Base-by-base conservation (phyloP, 2,113 vertebrate species). In the Anarhynchus alexandrinus region DNA sequence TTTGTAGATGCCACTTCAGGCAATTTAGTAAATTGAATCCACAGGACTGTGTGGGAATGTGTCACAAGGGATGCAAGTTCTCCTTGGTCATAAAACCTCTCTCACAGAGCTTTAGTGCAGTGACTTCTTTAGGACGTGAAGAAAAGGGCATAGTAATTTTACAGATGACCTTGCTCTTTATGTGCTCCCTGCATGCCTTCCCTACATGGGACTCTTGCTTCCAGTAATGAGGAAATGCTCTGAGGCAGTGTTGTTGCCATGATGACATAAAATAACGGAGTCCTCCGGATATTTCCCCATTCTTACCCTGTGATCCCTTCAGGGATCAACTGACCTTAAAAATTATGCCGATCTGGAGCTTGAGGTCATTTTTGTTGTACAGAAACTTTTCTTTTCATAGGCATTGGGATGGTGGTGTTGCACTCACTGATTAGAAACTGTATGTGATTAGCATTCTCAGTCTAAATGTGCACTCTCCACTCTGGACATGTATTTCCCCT, bases 291-390 rank as follows among this genome's bases (percentile, higher is more conserved):
- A 79, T 25, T 89, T 10, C 66, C 19, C 30, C 72, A 10, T 52
- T 82, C 34, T 69, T 85, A 18, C 34, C 36, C 74, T 73, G 58
- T 49, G 77, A 79, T 57, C 15, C 86, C 93, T 94, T 67, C 86
- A 82, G 92, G 90, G 89, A 79, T 64, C 52, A 82, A 23, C 30
- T 92, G 80, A 95, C 90, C 72, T 95, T 94, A 72, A 82, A 76
- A 86, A 38, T 45, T 5, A 82, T 70, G 54, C 29, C 40, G 55
- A 89, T 89, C 58, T 95, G 58, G n/a, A 94, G 73, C 66, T 55
- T 77, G 58, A 78, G 70, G 66, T 89, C 22, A 58, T 76, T 93
- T 81, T 47, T 70, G 49, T 80, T 62, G 30, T 27, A 42, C 12
- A 38, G 57, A 43, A 11, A 17, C 10, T 14, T 45, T 15, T 66